Evolutionary conservation across 2,888 invertebrate species (phyloP), one percentile per base, ranked within the genome.

Genomic region (Torymus aiolomorphi): DNA sequence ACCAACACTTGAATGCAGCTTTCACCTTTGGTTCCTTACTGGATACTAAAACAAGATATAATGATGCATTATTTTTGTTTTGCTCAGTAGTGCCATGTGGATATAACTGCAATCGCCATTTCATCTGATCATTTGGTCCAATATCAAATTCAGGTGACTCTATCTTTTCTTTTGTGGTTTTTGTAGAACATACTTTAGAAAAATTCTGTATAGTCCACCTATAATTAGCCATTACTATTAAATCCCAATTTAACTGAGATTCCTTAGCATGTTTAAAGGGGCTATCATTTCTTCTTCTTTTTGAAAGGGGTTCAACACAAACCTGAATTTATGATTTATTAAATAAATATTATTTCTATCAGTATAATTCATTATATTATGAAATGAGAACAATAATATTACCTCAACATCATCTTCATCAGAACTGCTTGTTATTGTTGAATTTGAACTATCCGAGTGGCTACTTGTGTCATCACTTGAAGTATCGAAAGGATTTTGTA

Each of bases 171-270:
- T 65, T 56, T 16, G 16, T 20, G 3, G 18, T 54, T 8, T 16
- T 2, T 42, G n/a, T 24, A 13, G 51, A 14, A 31, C 31, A 31
- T 14, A 73, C 56, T 73, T 62, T 10, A 73, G 4, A 16, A 20
- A 73, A 65, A 56, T 73, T 49, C 13, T 54, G 31, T 56, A 73
- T 56, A 31, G 52, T 56, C 65, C 73, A 73, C 56, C 65, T 73
- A 13, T 20, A 65, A 54, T 20, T 31, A 56, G 65, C 73, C 12
- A 56, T 54, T 14, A 73, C 0, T 13, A 65, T 2, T 16, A 16
- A 11, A 16, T 73, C 65, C 31, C 18, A 65, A 16, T 42, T 56
- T 42, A 16, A 54, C 42, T 63, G 63, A 11, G 63, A 8, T 65
- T 56, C 73, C n/a, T 8, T n/a, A 62, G 12, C n/a, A 14, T 12